Base-by-base conservation (phyloP, 2,888 invertebrate species). In the Sipha maydis region DNA sequence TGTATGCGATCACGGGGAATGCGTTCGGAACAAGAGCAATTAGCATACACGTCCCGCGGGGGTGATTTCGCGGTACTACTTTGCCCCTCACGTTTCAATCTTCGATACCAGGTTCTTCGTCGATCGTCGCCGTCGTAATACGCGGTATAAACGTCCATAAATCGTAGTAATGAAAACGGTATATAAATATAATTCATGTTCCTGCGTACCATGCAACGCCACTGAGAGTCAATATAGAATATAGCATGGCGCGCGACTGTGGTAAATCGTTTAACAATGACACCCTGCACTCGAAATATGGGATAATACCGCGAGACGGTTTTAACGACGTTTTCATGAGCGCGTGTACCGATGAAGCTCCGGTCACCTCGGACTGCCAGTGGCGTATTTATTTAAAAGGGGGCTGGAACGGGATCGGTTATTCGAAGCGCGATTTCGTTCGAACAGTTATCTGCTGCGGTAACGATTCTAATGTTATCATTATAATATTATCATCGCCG, bases 11-110 rank as follows among this genome's bases (percentile, higher is more conserved):
- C 41, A 5, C 80, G 67, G 34, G 67, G 67, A 41, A 61, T 28
- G 69, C 69, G n/a, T 7, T 11, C 28, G 31, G 41, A 48, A 71
- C 69, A 17, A 48, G 69, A 48, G 41, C 69, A 69, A 82, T 82
- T 82, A 82, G 82, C 82, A 31, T 69, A 82, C 28, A 25, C 5
- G 41, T 82, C 82, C 82, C 82, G 41, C 11, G 41, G 82, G 69
- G 69, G 48, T 14, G 69, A 48, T 82, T 41, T 69, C 2, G 82
- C 48, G 69, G 28, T 48, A 38, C 69, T 31, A 19, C 41, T 25
- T 21, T 14, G 3, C 61, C 21, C 61, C 25, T 21, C 61, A 25
- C 61, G 7, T 1, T 56, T 82, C 67, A 71, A 82, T 82, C 69
- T 69, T 69, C 41, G 31, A 7, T 61, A 80, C 41, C 67, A 21